Evolutionary conservation across 2,797 vertebrate species (phyloP), one percentile per base, ranked within the genome.

Genomic region (Telmatherina bonti): DNA sequence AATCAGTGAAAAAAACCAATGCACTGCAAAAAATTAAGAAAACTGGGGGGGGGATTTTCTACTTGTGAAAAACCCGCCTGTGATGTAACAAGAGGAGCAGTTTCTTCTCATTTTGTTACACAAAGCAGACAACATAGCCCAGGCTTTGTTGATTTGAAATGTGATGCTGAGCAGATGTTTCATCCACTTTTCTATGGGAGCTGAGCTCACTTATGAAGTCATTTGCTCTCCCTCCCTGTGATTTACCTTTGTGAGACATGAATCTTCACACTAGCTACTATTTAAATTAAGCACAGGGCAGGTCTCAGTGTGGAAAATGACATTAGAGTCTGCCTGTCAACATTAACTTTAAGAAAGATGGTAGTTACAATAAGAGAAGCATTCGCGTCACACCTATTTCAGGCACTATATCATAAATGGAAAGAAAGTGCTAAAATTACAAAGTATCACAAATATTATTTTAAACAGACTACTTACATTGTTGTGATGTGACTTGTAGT

Each of bases 211-310:
- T 16, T 16, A 33, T 33, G 33, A 33, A 33, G 38, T 58, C 31
- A 67, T 67, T 49, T 62, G 13, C 64, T 67, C 41, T 35, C 36
- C n/a, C 24, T 62, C 45, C 24, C 65, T 35, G 29, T 47, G 43
- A 58, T 61, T 30, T 49, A 67, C 58, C 58, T 62, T 58, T 20
- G 49, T 67, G 64, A 67, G 33, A 59, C 55, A 59, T 38, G 43
- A 52, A 59, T 24, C 53, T 67, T 53, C 51, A 67, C 58, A 45
- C 29, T 31, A 26, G 29, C 27, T 30, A 51, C 20, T 13, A 26
- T 62, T 63, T 51, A 20, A 18, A 27, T 15, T 38, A 35, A 65
- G 57, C 26, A 18, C 0, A 30, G 29, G 43, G 29, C 4, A 52
- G 16, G 24, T 31, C 43, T 61, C 27, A 22, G 49, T 47, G 30